Evolutionary conservation across 2,113 vertebrate species (phyloP).

Genomic region (Rhinolophus ferrumequinum): DNA sequence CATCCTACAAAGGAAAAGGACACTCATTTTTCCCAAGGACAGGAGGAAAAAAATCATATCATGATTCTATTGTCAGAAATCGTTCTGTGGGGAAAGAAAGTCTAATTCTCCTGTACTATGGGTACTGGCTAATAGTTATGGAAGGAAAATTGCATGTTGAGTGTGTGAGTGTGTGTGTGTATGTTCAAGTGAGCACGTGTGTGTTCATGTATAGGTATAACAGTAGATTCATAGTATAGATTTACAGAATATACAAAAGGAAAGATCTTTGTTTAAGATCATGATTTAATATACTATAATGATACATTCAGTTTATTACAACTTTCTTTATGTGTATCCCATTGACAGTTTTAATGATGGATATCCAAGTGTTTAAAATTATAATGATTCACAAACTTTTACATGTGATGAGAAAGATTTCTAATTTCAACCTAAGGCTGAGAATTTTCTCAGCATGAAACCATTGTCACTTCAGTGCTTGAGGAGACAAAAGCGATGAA

Average conservation of each 20-base stretch:
- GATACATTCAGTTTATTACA: not conserved
- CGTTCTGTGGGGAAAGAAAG: not conserved
- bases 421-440: constrained; percentile 33
- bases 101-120: not conserved
- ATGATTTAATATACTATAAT: not conserved
- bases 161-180: rapidly evolving
- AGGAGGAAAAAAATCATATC: not conserved
- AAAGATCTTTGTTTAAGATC: not conserved
- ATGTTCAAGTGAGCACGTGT: not conserved
- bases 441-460: constrained; percentile 53
- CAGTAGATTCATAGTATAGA: not conserved
- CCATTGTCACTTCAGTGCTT: constrained; percentile 25
- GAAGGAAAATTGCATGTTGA: not conserved
- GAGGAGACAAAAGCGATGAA: not conserved
- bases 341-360: not conserved
- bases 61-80: not conserved
- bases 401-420: not conserved
- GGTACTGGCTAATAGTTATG: not conserved
- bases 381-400: not conserved
- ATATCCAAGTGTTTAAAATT: constrained; percentile 25
- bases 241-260: not conserved
- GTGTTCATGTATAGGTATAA: not conserved
- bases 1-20: not conserved
- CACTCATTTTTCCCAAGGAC: not conserved
- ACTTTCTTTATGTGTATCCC: not conserved